phyloP scores from a whole-genome alignment of 2,888 invertebrate species.

The Ferrisia virgata region DNA sequence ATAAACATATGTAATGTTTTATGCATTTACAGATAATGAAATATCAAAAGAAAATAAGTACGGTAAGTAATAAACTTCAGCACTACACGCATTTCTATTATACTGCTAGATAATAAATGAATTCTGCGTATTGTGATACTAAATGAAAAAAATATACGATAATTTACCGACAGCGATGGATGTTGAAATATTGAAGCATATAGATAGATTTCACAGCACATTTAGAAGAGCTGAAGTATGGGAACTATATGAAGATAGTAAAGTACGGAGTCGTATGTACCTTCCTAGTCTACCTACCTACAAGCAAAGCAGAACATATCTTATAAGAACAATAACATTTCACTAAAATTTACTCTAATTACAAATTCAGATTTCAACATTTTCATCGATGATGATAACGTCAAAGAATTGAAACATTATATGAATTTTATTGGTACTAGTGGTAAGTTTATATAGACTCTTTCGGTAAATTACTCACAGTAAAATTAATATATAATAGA shows the following conservation, averaged over 20 bases:
- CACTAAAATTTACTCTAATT: neutral
- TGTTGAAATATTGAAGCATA: neutral
- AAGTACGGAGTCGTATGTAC: neutral
- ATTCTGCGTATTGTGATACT: neutral
- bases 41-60: neutral
- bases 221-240: neutral
- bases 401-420: neutral
- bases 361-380: neutral
- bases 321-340: neutral
- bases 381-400: neutral
- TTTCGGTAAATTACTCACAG: neutral
- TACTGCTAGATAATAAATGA: neutral
- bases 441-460: neutral
- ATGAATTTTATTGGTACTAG: neutral
- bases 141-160: too few relatives aligned
- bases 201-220: neutral
- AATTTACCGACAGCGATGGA: too few relatives aligned
- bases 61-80: neutral
- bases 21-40: neutral
- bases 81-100: too few relatives aligned
- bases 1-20: neutral
- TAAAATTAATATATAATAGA: too few relatives aligned
- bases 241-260: neutral
- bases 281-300: too few relatives aligned
- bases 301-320: neutral